These are phyloP conservation scores for Sterna hirundo DNA, from an alignment of 2,113 vertebrate species.

Conservation along the genomic window DNA sequence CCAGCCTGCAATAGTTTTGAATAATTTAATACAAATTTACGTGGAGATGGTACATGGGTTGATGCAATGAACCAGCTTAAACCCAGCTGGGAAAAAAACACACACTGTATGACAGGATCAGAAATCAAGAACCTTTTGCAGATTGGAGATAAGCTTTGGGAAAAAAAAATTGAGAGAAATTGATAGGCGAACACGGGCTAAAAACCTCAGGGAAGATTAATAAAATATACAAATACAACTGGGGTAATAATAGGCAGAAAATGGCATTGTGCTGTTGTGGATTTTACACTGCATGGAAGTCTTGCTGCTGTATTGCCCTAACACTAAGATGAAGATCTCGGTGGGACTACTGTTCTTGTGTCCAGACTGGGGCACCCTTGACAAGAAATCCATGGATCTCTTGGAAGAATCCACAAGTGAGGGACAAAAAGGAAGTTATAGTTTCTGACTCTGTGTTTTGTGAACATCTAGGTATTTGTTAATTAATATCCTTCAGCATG, in stretches of 20 bases:
- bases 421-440: neutral
- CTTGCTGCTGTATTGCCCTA: neutral
- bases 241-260: neutral
- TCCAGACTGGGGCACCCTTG: neutral
- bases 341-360: neutral
- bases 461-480: neutral
- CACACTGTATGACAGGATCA: neutral
- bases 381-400: neutral
- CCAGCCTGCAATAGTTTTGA: neutral
- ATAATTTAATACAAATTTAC: neutral
- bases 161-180: neutral
- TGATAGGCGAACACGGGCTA: neutral
- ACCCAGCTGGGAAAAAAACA: neutral
- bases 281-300: neutral
- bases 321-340: neutral
- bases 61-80: neutral
- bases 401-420: neutral
- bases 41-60: neutral
- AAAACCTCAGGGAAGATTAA: neutral
- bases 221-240: neutral
- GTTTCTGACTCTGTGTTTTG: neutral
- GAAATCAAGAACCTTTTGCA: neutral
- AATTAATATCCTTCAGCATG: neutral
- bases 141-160: neutral
- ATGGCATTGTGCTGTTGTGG: neutral